phyloP scores from a whole-genome alignment of 2,888 invertebrate genomes.

The Campoplex nolae region DNA sequence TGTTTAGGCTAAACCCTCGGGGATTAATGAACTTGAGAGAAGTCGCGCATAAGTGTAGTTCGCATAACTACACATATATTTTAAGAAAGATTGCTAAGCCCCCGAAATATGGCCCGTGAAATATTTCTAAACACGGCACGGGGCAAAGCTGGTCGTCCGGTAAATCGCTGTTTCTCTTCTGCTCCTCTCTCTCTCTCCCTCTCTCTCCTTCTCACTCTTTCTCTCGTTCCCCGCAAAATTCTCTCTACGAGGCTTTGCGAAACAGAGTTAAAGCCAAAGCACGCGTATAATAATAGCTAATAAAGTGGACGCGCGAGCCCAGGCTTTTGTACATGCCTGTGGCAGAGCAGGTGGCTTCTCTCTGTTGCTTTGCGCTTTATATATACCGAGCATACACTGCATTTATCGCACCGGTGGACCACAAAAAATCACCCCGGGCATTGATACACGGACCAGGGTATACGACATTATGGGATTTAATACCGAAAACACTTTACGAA shows the following conservation, averaged over 20 bases:
- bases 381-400: slow-evolving; percentile 76
- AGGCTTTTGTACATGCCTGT: slow-evolving; percentile 71
- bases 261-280: slow-evolving; percentile 72
- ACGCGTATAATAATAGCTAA: slow-evolving; percentile 83
- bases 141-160: slow-evolving; percentile 66
- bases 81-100: slow-evolving; percentile 72
- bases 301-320: slow-evolving; percentile 80
- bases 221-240: slow-evolving; percentile 29
- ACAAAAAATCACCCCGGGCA: slow-evolving; percentile 68
- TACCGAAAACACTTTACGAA: slow-evolving; percentile 10
- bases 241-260: slow-evolving; percentile 37
- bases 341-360: slow-evolving; percentile 79
- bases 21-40: slow-evolving; percentile 80
- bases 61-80: slow-evolving; percentile 43
- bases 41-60: slow-evolving; percentile 56
- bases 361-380: slow-evolving; percentile 49
- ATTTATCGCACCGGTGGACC: slow-evolving; percentile 73
- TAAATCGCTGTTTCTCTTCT: slow-evolving; percentile 53
- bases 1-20: slow-evolving; percentile 81
- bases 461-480: slow-evolving; percentile 60
- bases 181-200: background rate
- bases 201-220: slow-evolving; percentile 18
- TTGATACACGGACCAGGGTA: slow-evolving; percentile 49
- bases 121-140: slow-evolving; percentile 82
- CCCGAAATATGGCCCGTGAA: slow-evolving; percentile 76